Evolutionary conservation across 2,797 vertebrate genomes (phyloP).

Genomic region (Anguilla pacifica): DNA sequence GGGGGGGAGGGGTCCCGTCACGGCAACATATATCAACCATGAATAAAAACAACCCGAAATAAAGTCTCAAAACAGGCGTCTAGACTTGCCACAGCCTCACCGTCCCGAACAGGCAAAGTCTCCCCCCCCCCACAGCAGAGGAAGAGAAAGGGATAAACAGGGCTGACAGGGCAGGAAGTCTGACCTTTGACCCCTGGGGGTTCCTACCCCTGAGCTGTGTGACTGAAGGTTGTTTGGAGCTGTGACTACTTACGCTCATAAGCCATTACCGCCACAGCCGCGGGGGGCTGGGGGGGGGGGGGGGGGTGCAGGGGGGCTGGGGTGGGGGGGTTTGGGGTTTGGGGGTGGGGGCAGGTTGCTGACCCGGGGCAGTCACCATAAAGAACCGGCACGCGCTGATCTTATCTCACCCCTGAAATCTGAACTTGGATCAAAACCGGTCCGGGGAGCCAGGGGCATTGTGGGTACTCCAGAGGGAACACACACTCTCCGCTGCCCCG

Average conservation of each 20-base stretch:
- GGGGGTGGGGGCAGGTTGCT: too few relatives aligned
- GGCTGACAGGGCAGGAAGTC: slow-evolving; percentile 30
- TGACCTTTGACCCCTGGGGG: slow-evolving; percentile 17
- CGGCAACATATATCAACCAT: not conserved
- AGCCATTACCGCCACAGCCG: not conserved
- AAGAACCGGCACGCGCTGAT: slow-evolving; percentile 22
- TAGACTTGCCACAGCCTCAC: not conserved
- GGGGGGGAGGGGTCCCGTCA: too few relatives aligned
- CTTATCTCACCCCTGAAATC: slow-evolving; percentile 31
- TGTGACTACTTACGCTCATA: slow-evolving; percentile 18
- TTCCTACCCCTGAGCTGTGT: not conserved
- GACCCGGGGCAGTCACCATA: slow-evolving; percentile 15
- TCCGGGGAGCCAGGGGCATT: not conserved
- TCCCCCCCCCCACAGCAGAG: not conserved
- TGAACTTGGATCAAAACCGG: slow-evolving; percentile 27
- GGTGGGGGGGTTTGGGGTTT: too few relatives aligned
- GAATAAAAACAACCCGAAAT: not conserved
- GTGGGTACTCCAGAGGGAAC: not conserved
- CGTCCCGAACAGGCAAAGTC: not conserved
- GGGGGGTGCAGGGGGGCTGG: not conserved
- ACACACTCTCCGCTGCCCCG: slow-evolving; percentile 4
- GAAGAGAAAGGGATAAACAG: slow-evolving; percentile 15
- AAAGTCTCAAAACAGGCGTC: not conserved
- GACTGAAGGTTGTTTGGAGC: slow-evolving; percentile 21
- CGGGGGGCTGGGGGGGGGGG: slow-evolving; percentile 28